phyloP scores from a whole-genome alignment of 2,113 vertebrate species.

The Pheucticus melanocephalus region DNA sequence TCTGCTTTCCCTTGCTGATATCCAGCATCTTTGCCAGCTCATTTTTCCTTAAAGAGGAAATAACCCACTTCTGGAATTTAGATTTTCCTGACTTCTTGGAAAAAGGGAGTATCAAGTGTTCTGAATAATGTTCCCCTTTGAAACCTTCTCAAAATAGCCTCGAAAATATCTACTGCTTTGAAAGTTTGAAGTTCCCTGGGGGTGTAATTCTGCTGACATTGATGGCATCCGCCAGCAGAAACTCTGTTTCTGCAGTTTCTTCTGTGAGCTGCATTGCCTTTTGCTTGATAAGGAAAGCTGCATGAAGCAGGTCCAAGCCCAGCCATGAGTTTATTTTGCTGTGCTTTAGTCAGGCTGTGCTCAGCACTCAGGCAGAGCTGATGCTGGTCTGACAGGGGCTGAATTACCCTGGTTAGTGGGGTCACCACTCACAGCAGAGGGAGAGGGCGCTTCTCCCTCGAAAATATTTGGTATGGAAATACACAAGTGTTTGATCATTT shows the following conservation, averaged over 20 bases:
- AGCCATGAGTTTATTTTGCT: neutral
- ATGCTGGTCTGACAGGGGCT: neutral
- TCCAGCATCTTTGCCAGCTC: slow-evolving; percentile 16
- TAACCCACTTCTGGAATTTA: slow-evolving; percentile 32
- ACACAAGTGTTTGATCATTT: neutral
- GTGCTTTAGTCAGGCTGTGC: neutral
- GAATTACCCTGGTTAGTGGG: neutral
- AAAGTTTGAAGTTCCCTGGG: slow-evolving; percentile 18
- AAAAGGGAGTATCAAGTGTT: slow-evolving; percentile 25
- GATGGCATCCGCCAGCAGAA: slow-evolving; percentile 24
- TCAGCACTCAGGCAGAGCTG: neutral
- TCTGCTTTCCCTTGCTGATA: neutral
- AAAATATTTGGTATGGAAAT: neutral
- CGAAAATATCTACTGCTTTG: neutral
- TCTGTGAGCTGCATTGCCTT: neutral
- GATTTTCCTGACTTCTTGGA: slow-evolving; percentile 48
- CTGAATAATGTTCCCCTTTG: neutral
- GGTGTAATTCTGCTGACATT: slow-evolving; percentile 29
- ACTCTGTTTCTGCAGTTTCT: slow-evolving; percentile 8
- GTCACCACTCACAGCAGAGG: neutral
- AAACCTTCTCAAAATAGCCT: slow-evolving; percentile 31
- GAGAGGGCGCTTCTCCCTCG: neutral
- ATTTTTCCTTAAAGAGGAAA: slow-evolving; percentile 43
- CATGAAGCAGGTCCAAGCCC: neutral
- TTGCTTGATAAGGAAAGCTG: neutral